Base-by-base conservation (phyloP, 2,113 vertebrate genomes). In the Alligator mississippiensis region DNA sequence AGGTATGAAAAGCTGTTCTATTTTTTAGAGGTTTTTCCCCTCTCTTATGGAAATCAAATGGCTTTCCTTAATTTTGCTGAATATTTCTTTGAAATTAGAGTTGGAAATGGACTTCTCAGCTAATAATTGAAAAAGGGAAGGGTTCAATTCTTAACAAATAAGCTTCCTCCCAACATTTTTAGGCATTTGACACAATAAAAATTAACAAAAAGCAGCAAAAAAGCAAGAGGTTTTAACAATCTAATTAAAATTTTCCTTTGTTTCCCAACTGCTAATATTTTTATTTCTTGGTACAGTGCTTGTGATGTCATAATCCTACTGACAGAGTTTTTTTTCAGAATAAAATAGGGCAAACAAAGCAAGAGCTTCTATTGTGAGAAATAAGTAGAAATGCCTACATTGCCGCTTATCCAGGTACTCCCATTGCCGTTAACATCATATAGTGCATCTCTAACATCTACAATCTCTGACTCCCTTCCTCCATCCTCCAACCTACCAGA, bases 391-490 rank as follows among this genome's bases (percentile, higher is more conserved):
- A 79, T 38, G 21, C 22, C 19, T 47, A 38, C 59, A 47, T 22
- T 63, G 21, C 12, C 34, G 47, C 47, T 74, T 22, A 74, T 74
- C 21, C 70, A 74, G 6, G 30, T 47, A 74, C 70, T 74, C 47
- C 22, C 47, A 22, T 38, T 5, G 34, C 6, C 10, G 34, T 4
- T 13, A 15, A 38, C 34, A 15, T 12, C 12, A 74, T 74, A 74
- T 74, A 38, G 15, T 38, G 21, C 21, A 74, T 22, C 34, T 25
- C 70, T 34, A 19, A 38, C 11, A 24, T 68, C n/a, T 68, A 47
- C 77, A 87, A 62, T 82, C 38, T 68, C 95, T 77, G 78, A 17
- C 18, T 85, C 61, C 13, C 17, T 95, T 93, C 89, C 82, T 94
- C 90, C 77, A 18, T 47, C 25, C 30, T 59, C 68, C 64, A 85